These are phyloP conservation scores for Corbicula japonica DNA, from an alignment of 2,888 invertebrate species.

Conservation along the genomic window DNA sequence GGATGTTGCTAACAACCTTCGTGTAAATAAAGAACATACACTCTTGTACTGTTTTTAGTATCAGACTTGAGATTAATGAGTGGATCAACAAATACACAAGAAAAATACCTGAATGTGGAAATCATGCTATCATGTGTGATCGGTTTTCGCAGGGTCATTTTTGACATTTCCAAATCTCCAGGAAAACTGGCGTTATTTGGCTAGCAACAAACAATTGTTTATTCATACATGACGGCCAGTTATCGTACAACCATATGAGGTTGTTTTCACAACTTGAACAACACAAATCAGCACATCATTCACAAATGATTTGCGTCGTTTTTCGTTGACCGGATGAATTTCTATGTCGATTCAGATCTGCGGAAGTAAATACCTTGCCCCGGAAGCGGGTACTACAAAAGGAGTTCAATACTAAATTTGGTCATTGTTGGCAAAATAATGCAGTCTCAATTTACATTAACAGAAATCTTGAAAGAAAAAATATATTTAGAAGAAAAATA, in stretches of 20 bases:
- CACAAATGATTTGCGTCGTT: constrained; percentile 14
- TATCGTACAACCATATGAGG: constrained; percentile 33
- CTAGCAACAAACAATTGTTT: background rate
- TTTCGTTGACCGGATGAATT: constrained; percentile 30
- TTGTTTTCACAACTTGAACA: background rate
- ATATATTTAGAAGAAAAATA: no score
- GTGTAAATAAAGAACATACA: no score
- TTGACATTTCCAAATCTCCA: constrained; percentile 35
- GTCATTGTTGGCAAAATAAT: no score
- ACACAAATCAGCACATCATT: constrained; percentile 13
- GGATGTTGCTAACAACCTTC: no score
- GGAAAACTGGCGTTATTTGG: constrained; percentile 23
- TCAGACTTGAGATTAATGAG: no score
- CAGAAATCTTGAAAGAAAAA: no score
- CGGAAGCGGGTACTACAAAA: constrained; percentile 31
- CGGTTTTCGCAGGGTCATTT: constrained; percentile 41
- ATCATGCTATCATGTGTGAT: constrained; percentile 31
- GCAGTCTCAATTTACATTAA: no score
- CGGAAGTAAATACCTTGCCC: constrained; percentile 35
- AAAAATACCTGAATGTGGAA: constrained; percentile 10
- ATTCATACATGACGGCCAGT: constrained; percentile 15
- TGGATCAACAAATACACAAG: no score
- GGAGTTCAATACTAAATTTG: no score
- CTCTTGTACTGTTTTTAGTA: no score
- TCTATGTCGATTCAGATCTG: constrained; percentile 24